Percentiles rank a stretch among this genome's conserved stretches.
phyloP scores from a whole-genome alignment of 2,888 invertebrate genomes.

The Laspeyria flexula region DNA sequence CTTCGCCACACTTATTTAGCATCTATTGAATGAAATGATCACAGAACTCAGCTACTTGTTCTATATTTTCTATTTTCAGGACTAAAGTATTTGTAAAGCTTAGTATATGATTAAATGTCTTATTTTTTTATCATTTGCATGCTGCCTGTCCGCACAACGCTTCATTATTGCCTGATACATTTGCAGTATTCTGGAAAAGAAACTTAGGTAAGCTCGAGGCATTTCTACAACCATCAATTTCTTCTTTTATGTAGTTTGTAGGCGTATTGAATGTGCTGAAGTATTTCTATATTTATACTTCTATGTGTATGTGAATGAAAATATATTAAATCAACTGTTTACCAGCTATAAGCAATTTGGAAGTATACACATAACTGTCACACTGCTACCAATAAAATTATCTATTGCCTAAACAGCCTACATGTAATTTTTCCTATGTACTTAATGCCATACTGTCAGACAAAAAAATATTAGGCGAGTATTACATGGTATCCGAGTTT shows the following conservation, averaged over 20 bases:
- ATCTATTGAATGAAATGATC: not conserved
- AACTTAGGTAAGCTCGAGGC: constrained; percentile 90
- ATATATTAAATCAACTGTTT: too few relatives aligned
- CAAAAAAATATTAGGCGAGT: too few relatives aligned
- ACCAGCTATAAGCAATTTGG: too few relatives aligned
- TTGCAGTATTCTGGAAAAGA: constrained; percentile 93
- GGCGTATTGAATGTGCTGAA: constrained; percentile 35
- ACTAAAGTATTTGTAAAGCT: constrained; percentile 49
- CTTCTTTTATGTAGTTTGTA: constrained; percentile 40
- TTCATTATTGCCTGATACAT: constrained; percentile 84
- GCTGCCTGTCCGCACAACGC: constrained; percentile 86
- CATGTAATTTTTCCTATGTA: too few relatives aligned
- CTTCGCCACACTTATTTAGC: not conserved
- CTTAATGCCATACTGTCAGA: too few relatives aligned
- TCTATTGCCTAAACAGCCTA: too few relatives aligned
- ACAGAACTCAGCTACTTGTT: constrained; percentile 24
- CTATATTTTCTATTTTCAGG: constrained; percentile 42
- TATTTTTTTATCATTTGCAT: constrained; percentile 84
- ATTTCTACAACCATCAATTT: constrained; percentile 44
- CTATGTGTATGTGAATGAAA: not conserved
- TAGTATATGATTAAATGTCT: constrained; percentile 74
- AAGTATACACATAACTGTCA: too few relatives aligned
- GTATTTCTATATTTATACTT: not conserved
- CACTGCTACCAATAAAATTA: too few relatives aligned
- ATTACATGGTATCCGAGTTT: too few relatives aligned